Conservation (phyloP, 2,113 vertebrate species). For the Solenodon paradoxus region DNA sequence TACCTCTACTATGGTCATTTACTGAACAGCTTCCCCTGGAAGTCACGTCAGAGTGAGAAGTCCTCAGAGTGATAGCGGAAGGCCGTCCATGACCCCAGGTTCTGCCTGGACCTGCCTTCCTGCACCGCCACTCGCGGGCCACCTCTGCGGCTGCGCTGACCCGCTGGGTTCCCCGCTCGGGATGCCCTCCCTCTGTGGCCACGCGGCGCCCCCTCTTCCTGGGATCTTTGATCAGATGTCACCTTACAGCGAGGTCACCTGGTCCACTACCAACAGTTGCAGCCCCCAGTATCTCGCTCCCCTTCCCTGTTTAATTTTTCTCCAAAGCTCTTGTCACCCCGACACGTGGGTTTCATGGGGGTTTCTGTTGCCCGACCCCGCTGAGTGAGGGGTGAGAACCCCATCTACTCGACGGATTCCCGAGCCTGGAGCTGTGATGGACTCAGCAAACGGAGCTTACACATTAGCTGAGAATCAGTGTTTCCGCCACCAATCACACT, state of each 20-base stretch:
- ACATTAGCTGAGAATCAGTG: not conserved
- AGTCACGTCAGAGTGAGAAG: no score
- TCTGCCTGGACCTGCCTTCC: not conserved
- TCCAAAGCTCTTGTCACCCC: not conserved
- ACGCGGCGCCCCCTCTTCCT: no score
- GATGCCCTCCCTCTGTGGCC: not conserved
- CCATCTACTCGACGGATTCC: no score
- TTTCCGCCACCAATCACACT: rapidly evolving
- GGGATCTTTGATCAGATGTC: not conserved
- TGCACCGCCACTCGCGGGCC: rapidly evolving
- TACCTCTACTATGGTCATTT: not conserved
- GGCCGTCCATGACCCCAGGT: not conserved
- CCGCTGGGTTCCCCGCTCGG: not conserved
- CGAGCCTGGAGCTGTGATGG: rapidly evolving
- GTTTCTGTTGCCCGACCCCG: no score
- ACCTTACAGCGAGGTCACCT: not conserved
- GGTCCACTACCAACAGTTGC: not conserved
- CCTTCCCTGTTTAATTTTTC: not conserved
- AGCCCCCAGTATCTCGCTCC: rapidly evolving
- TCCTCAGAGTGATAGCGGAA: not conserved
- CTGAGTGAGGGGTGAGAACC: no score
- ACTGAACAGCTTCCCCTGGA: no score
- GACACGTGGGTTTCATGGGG: rapidly evolving
- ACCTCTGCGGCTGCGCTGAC: rapidly evolving
- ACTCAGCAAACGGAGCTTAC: not conserved